Evolutionary conservation across 2,113 vertebrate species (phyloP).

Genomic region (Nestor notabilis): DNA sequence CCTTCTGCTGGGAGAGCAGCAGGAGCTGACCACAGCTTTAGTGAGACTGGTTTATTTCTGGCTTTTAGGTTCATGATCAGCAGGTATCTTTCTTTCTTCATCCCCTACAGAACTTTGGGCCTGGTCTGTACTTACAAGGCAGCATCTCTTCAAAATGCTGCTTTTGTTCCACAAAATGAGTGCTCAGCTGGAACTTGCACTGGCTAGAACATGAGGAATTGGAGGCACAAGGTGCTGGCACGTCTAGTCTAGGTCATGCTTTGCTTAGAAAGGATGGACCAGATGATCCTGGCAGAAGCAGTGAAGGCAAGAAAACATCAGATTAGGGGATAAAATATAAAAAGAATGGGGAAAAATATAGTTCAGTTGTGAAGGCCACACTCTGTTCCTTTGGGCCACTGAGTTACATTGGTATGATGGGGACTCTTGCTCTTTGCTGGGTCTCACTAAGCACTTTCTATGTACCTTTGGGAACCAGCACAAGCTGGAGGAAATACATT

Average conservation of each 20-base stretch:
- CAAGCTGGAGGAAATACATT: neutral
- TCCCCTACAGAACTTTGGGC: neutral
- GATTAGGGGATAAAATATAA: neutral
- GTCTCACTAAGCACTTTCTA: neutral
- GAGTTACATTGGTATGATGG: neutral
- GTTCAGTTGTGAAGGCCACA: neutral
- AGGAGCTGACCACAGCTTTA: neutral
- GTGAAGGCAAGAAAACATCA: neutral
- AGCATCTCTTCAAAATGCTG: neutral
- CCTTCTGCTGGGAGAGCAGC: neutral
- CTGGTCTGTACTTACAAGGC: neutral
- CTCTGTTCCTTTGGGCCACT: neutral
- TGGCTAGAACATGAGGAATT: neutral
- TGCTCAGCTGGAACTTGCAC: neutral
- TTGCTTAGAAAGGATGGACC: neutral
- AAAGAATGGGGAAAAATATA: neutral
- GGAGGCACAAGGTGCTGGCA: neutral
- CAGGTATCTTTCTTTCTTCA: neutral
- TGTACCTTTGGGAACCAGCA: neutral
- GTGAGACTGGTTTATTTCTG: neutral
- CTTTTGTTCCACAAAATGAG: neutral
- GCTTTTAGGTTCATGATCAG: neutral
- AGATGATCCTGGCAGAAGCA: neutral
- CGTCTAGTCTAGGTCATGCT: neutral
- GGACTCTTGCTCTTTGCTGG: neutral